phyloP scores from a whole-genome alignment of 2,797 vertebrate genomes.

The Clarias fuscus region DNA sequence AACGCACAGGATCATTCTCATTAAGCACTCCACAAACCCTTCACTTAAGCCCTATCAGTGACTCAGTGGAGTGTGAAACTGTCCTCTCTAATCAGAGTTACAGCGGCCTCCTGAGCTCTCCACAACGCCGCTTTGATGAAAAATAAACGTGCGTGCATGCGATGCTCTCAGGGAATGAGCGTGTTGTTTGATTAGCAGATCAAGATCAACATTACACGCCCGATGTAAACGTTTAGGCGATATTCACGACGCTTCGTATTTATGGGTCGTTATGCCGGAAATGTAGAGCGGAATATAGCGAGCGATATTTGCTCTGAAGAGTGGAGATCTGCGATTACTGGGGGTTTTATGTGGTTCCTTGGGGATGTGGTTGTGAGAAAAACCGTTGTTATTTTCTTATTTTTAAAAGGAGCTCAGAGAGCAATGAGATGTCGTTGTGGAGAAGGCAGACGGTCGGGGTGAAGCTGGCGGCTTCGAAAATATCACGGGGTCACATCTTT shows the following conservation, averaged over 20 bases:
- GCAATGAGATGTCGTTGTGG: neutral
- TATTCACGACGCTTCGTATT: neutral
- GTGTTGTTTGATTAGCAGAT: neutral
- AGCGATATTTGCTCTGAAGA: neutral
- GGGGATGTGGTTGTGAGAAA: neutral
- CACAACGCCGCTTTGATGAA: neutral
- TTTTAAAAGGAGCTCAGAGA: neutral
- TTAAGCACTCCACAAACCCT: conserved; percentile 73
- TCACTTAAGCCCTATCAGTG: conserved; percentile 65
- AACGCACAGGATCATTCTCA: conserved; percentile 66
- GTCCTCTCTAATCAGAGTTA: conserved; percentile 58
- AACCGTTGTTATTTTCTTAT: neutral
- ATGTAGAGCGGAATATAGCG: neutral
- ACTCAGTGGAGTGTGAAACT: conserved; percentile 65
- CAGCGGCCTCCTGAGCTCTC: neutral
- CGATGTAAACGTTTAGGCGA: neutral
- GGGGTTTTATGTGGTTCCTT: neutral
- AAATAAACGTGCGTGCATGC: neutral
- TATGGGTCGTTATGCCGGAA: neutral
- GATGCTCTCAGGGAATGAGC: neutral
- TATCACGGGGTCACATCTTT: too few relatives aligned
- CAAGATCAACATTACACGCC: neutral
- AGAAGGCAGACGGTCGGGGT: neutral
- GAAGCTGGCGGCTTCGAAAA: neutral
- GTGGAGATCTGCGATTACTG: neutral